Percentiles rank a stretch among this genome's conserved stretches.
Conservation (phyloP, 2,113 vertebrate genomes). For the Mormyrus iriodes region DNA sequence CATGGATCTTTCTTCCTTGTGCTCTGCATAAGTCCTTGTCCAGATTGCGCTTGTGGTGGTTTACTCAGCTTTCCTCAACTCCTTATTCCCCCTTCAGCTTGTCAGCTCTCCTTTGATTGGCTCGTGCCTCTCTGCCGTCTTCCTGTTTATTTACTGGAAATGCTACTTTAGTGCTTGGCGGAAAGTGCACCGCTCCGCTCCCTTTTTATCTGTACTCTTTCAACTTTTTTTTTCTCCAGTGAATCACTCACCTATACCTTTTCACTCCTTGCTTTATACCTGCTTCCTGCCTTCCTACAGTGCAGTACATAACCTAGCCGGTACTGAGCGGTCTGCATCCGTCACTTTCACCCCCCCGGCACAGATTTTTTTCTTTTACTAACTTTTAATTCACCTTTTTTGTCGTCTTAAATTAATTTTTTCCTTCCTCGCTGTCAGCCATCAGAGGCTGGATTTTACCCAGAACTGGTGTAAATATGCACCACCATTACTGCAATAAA, state of each 20-base stretch:
- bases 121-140: background rate
- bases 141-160: constrained; percentile 6
- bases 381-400: background rate
- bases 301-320: background rate
- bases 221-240: background rate
- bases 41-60: background rate
- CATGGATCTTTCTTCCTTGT: background rate
- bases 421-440: background rate
- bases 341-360: background rate
- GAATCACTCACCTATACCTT: background rate
- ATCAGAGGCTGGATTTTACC: background rate
- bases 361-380: background rate
- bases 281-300: background rate
- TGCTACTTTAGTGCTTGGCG: background rate
- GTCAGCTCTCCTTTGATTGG: background rate
- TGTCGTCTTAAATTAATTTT: background rate
- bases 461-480: background rate
- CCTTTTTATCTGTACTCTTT: background rate
- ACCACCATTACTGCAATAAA: background rate
- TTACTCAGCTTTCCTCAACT: background rate
- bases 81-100: background rate
- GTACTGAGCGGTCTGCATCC: background rate
- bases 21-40: constrained; percentile 7
- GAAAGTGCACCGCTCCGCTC: background rate
- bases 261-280: background rate